Base-by-base conservation (phyloP, 2,797 vertebrate species). In the Eleutherodactylus coqui region DNA sequence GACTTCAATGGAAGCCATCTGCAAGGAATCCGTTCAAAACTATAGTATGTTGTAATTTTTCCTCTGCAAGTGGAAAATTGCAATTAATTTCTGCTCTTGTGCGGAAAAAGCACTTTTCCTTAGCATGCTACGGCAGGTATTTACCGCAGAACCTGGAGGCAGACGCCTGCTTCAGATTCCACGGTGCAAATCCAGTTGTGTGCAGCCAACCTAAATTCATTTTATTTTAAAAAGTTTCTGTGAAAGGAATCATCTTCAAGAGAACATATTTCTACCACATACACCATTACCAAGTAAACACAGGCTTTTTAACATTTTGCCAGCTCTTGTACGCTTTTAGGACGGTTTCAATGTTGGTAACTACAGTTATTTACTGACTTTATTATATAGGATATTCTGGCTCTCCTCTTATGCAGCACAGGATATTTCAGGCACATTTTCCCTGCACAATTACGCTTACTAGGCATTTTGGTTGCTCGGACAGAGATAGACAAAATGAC, bases 401-500 rank as follows among this genome's bases (percentile, higher is more conserved):
- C 24, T 45, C 3, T 69, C 34, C 8, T 21, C 21, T 73, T 73
- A 45, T 73, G 14, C 70, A 27, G 70, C 13, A 27, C 41, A 45
- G 24, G 2, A 73, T 73, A 73, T 73, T 73, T 73, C 38, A 27
- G 70, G 70, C 38, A 73, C 41, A 27, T 72, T 32, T 75, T 29
- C 21, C 10, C 43, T 45, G 38, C 53, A 53, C 70, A 73, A 45
- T 27, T 45, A 73, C n/a, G 70, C 70, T 73, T 73, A 73, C 70
- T 73, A 45, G 70, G 70, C 70, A 73, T 73, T 45, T 73, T 45
- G 69, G 38, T 45, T n/a, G 21, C 69, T 10, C 24, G 24, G 70
- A 73, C 41, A 73, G 70, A 45, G 21, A 70, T 9, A 73, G 70
- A 45, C 70, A 73, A 73, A 73, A 73, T 73, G 38, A 73, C 70